Percentiles rank a stretch among this genome's conserved stretches.
Evolutionary conservation across 1,140 invertebrate species (phyloP).

Genomic region (Heliconius hermathena): DNA sequence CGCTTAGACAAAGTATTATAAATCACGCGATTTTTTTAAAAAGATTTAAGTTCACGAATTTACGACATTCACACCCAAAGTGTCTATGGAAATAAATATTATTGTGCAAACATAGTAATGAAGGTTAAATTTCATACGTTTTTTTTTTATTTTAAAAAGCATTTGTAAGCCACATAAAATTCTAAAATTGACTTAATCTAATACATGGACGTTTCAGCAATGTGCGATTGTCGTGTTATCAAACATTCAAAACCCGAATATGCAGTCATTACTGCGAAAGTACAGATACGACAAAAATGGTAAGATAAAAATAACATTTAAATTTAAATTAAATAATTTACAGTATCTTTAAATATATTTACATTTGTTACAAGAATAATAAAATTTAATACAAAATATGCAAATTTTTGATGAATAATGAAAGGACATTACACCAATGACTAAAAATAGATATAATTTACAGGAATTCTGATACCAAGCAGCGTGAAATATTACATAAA

Average conservation of each 20-base stretch:
- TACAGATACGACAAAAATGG: constrained; percentile 72
- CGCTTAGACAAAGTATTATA: too few relatives aligned
- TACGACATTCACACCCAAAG: too few relatives aligned
- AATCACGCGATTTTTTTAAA: not conserved
- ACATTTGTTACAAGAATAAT: too few relatives aligned
- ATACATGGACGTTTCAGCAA: constrained; percentile 49
- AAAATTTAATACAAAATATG: too few relatives aligned
- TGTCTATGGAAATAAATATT: too few relatives aligned
- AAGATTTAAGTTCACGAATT: too few relatives aligned
- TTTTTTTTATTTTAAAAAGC: too few relatives aligned
- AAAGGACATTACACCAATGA: too few relatives aligned
- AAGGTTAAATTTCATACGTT: too few relatives aligned
- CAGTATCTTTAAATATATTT: not conserved
- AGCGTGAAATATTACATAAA: constrained; percentile 75
- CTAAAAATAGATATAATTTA: constrained; percentile 21
- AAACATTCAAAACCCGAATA: constrained; percentile 60
- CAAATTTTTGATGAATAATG: too few relatives aligned
- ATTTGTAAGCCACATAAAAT: too few relatives aligned
- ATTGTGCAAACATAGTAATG: too few relatives aligned
- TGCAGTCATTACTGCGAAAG: constrained; percentile 68
- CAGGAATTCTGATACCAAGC: constrained; percentile 69
- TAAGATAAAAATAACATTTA: constrained; percentile 37
- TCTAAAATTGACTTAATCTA: not conserved
- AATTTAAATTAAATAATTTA: not conserved
- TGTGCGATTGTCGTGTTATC: constrained; percentile 68